Conservation (phyloP, 2,797 vertebrate species). For the Xenopus petersii region DNA sequence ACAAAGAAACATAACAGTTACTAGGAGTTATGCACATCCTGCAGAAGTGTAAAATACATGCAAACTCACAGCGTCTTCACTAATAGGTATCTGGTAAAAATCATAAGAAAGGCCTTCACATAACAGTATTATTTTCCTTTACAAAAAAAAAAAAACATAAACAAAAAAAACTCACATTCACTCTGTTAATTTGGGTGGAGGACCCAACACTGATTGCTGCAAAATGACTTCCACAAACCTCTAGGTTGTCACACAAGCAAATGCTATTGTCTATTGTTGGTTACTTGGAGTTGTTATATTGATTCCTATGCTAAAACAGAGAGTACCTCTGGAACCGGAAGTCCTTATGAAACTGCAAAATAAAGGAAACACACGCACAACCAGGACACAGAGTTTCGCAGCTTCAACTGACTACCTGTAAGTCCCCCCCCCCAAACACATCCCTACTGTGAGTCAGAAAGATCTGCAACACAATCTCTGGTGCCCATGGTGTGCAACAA, state of each 20-base stretch:
- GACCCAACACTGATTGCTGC: constrained; percentile 30
- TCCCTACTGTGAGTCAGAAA: not conserved
- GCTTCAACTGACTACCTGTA: constrained; percentile 50
- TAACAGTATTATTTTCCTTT: constrained; percentile 12
- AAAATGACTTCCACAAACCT: constrained; percentile 16
- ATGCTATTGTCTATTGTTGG: constrained; percentile 16
- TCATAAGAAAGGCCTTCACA: constrained; percentile 27
- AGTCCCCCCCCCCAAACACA: too few relatives aligned
- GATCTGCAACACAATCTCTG: not conserved
- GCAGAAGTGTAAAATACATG: constrained; percentile 33
- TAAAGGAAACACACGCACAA: constrained; percentile 18
- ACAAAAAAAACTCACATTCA: constrained; percentile 22
- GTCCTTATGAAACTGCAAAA: constrained; percentile 65
- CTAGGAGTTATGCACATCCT: constrained; percentile 39
- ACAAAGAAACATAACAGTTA: constrained; percentile 20
- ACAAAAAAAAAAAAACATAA: constrained; percentile 4
- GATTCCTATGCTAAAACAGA: constrained; percentile 13
- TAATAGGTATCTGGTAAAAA: constrained; percentile 29
- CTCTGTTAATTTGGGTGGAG: constrained; percentile 26
- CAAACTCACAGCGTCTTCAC: constrained; percentile 37
- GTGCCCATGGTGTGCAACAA: constrained; percentile 9
- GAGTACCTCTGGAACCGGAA: constrained; percentile 54
- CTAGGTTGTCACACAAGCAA: constrained; percentile 21
- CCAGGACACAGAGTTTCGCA: constrained; percentile 63
- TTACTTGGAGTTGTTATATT: constrained; percentile 10